Percentiles rank a stretch among this genome's conserved stretches.
phyloP scores from a whole-genome alignment of 2,888 invertebrate species.

The Liodrosophila aerea region DNA sequence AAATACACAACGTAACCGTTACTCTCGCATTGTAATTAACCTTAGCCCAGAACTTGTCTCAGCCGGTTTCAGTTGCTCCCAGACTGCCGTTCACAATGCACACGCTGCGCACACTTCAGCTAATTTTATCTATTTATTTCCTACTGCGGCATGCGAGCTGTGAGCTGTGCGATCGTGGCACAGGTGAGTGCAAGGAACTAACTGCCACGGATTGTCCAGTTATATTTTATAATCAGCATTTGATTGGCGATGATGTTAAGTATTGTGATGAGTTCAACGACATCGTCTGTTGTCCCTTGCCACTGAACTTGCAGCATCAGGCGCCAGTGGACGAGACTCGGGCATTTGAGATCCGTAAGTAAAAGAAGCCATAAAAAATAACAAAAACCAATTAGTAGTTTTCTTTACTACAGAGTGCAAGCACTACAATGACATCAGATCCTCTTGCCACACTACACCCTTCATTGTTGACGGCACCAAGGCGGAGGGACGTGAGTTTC shows the following conservation, averaged over 20 bases:
- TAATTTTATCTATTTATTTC: not conserved
- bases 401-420: constrained; percentile 49
- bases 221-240: constrained; percentile 57
- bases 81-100: constrained; percentile 30
- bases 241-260: constrained; percentile 50
- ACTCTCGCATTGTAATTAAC: not conserved
- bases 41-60: constrained; percentile 25
- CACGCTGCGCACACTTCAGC: not conserved
- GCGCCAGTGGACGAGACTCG: constrained; percentile 12
- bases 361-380: not conserved
- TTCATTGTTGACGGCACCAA: constrained; percentile 66
- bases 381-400: not conserved
- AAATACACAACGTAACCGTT: not conserved
- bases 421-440: constrained; percentile 43
- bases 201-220: constrained; percentile 55
- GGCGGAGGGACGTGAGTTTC: constrained; percentile 75
- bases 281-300: constrained; percentile 62
- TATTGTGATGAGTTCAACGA: constrained; percentile 68
- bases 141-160: not conserved
- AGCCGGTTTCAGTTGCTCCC: constrained; percentile 17
- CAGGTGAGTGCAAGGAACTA: constrained; percentile 61
- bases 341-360: constrained; percentile 53
- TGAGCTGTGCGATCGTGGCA: constrained; percentile 61
- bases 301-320: constrained; percentile 33
- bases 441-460: constrained; percentile 45